Evolutionary conservation across 2,888 invertebrate species (phyloP), one percentile per base, ranked within the genome.

Genomic region (Cremastinae sp.): DNA sequence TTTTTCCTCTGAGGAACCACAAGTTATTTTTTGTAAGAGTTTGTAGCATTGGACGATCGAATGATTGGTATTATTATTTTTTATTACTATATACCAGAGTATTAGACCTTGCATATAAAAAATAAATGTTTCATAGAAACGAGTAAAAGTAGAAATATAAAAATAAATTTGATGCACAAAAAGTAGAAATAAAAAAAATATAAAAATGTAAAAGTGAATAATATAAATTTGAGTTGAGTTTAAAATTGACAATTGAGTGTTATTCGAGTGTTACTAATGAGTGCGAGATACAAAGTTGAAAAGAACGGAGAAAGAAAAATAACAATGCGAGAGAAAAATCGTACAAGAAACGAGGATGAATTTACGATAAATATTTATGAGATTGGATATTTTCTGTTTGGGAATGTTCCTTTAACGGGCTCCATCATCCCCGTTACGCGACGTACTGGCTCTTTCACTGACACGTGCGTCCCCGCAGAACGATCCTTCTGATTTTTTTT

Each of bases 281-380:
- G 38, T 49, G 49, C 36, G 54, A 54, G 16, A 43, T 18, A 22
- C 12, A 12, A 3, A 16, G 45, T 3, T 28, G 28, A 28, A 28
- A 28, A 28, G 5, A 28, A 28, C n/a, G 28, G 28, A 28, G 5
- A 28, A 28, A 5, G 28, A 28, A 28, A 28, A 28, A 59, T 45
- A 36, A 10, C 16, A 9, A 49, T 59, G 38, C 41, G 12, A 12
- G 43, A 49, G 16, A 12, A 9, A 34, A 36, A 62, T 59, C 51
- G 28, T 43, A 22, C 14, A 14, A 20, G 20, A 28, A 28, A 18
- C 10, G 51, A 34, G 59, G 54, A 20, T 49, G 10, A n/a, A 45
- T 61, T 43, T 41, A 9, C 56, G 49, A 69, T 69, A 74, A 70
- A 74, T 69, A 74, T 69, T 74, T 62, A 74, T 62, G 74, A 74